Evolutionary conservation across 2,888 invertebrate genomes (phyloP), one percentile per base, ranked within the genome.

Genomic region (Trichopoda pennipes): DNA sequence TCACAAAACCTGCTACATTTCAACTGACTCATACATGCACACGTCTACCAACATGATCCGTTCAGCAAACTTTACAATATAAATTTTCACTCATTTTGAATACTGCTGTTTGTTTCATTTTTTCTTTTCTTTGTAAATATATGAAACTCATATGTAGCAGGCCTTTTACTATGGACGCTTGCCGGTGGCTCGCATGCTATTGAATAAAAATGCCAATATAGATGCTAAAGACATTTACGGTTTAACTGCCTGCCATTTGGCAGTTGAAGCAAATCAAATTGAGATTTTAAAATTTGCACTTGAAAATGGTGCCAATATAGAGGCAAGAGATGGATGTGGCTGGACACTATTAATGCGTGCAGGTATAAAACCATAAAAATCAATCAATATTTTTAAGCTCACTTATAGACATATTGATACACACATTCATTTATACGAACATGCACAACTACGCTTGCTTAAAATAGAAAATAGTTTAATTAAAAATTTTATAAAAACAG

Each of bases 321-420:
- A 91, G 83, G 88, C 88, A 8, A 86, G 84, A 74, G 91, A 91
- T 84, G 84, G 86, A 77, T 88, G 88, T 72, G 89, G 90, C 28
- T 91, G 90, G 90, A 91, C 90, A 16, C 82, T 90, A 51, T 83
- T 91, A 73, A 87, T 90, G 87, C 88, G 90, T 42, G 91, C 90
- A 72, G 90, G 91, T 90, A 78, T 72, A 85, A 60, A 4, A 58
- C 90, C 90, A 78, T 69, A 85, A 60, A 4, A 58, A 6, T 55
- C 8, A 63, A 55, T 23, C 42, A 21, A 23, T 3, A 47, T 10
- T 51, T 28, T 21, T 28, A 19, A 32, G 28, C 10, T 60, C 23
- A 9, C 7, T 28, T 42, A 7, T 35, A 35, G 14, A 0, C 17
- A 19, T 2, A 35, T 32, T 28, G 64, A 32, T 44, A 35, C 44